Base-by-base conservation (phyloP, 2,113 vertebrate species). In the Hiodon alosoides region DNA sequence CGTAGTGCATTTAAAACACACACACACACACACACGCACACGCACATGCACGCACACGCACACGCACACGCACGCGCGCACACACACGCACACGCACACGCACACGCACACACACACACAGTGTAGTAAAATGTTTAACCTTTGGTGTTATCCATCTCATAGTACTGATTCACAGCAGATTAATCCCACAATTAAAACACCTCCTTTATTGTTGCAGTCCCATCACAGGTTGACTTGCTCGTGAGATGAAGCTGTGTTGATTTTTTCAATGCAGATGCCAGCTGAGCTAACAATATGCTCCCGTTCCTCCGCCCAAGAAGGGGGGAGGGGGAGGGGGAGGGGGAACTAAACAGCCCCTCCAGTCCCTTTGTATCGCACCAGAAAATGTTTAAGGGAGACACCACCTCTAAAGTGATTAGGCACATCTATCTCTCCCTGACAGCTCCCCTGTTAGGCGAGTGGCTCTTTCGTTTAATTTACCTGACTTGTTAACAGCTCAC, bases 391-490 rank as follows among this genome's bases (percentile, higher is more conserved):
- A 73, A 72, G 71, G 53, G 76, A 78, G 71, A 73, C 57, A 60
- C 66, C 66, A 48, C 65, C 76, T 70, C 71, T 78, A 67, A 58
- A 73, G 81, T 90, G 89, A 91, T 88, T 86, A 84, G 83, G 80
- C n/a, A 58, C 86, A 89, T 91, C 88, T 81, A 78, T 91, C 90
- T 89, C 86, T 73, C 77, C n/a, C 83, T 89, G 90, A 89, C 90
- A 91, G 85, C 79, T 82, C 80, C 78, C 84, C 85, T 31, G 86
- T 88, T 86, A 88, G 85, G 77, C 80, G 81, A 83, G 82, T 31
- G 83, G 85, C 80, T 82, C 83, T 76, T 83, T 79, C 85, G 84
- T 87, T 91, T 90, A 88, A 91, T 89, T 89, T 86, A 87, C 87
- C 87, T 82, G 87, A 86, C 89, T 88, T 89, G 87, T 88, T 89